Percentiles rank a stretch among this genome's conserved stretches.
These are phyloP conservation scores for Spheniscus mendiculus DNA, from an alignment of 2,113 vertebrate genomes.

Conservation along the genomic window DNA sequence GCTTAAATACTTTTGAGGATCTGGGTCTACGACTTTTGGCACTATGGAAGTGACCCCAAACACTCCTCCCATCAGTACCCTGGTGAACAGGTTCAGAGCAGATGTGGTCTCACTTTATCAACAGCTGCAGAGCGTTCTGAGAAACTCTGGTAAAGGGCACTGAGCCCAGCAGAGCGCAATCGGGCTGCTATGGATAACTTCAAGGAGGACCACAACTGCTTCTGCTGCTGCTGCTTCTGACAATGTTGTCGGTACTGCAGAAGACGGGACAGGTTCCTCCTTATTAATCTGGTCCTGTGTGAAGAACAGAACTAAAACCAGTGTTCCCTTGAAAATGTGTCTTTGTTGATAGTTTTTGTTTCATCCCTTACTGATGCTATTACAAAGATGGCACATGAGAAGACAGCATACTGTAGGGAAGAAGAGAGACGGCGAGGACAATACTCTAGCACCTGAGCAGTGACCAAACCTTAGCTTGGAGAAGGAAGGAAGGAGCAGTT, in stretches of 20 bases:
- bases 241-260: background rate
- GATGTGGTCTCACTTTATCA: background rate
- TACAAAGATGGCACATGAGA: background rate
- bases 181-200: background rate
- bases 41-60: background rate
- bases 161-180: background rate
- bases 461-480: background rate
- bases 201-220: background rate
- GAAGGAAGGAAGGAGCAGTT: background rate
- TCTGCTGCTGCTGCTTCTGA: background rate
- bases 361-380: background rate
- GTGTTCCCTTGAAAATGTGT: background rate
- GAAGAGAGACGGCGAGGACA: background rate
- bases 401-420: background rate
- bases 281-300: background rate
- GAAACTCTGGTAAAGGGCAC: background rate
- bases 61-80: background rate
- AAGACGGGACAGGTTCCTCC: background rate
- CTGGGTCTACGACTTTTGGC: background rate
- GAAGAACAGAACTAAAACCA: background rate
- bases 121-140: background rate
- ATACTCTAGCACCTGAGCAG: background rate
- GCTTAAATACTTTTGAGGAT: background rate
- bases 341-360: background rate
- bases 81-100: background rate